Percentiles rank a stretch among this genome's conserved stretches.
These are phyloP conservation scores for Drosophila insularis DNA, from an alignment of 1,140 invertebrate genomes.

Conservation along the genomic window DNA sequence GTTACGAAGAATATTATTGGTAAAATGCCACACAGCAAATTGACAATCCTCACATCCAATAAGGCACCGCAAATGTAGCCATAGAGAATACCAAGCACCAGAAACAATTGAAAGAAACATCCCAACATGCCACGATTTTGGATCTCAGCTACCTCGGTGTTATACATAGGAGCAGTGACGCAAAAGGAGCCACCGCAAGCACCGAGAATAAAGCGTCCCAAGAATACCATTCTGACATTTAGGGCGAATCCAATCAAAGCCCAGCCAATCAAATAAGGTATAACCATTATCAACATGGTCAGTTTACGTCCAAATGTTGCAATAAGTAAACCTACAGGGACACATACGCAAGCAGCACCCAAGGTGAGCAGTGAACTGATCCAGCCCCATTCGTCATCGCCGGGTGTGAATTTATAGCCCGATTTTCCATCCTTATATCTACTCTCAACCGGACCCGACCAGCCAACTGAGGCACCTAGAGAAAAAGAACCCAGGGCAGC, in stretches of 20 bases:
- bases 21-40: slow-evolving; percentile 84
- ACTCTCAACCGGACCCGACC: slow-evolving; percentile 86
- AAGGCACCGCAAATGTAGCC: slow-evolving; percentile 84
- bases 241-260: slow-evolving; percentile 85
- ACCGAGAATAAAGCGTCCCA: slow-evolving; percentile 87
- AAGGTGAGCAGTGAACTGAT: slow-evolving; percentile 50
- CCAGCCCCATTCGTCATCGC: slow-evolving; percentile 41
- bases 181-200: slow-evolving; percentile 87
- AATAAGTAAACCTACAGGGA: slow-evolving; percentile 85
- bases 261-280: slow-evolving; percentile 88
- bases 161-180: slow-evolving; percentile 87
- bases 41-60: slow-evolving; percentile 82
- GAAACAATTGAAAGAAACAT: slow-evolving; percentile 87
- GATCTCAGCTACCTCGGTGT: slow-evolving; percentile 87
- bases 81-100: slow-evolving; percentile 86
- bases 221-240: slow-evolving; percentile 84
- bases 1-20: slow-evolving; percentile 84
- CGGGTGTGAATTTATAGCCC: slow-evolving; percentile 23
- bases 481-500: slow-evolving; percentile 85
- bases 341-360: slow-evolving; percentile 84
- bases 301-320: slow-evolving; percentile 87
- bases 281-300: slow-evolving; percentile 85
- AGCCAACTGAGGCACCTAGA: slow-evolving; percentile 86
- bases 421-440: rapidly evolving
- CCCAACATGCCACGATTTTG: slow-evolving; percentile 88